Percentiles rank a stretch among this genome's conserved stretches.
phyloP scores from a whole-genome alignment of 2,888 invertebrate genomes.

The Xanthia icteritia region DNA sequence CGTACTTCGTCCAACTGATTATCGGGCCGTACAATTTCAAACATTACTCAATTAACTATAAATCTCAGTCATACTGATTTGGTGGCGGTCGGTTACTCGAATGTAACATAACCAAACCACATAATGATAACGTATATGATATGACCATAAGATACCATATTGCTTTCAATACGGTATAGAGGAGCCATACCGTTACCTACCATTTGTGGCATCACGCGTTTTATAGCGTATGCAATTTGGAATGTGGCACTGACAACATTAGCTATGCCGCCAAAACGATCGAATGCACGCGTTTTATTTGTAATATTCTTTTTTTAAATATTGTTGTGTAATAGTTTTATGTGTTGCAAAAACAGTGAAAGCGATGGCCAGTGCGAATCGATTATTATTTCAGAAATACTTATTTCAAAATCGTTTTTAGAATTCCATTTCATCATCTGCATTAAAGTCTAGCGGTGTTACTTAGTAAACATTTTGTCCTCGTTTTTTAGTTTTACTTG shows the following conservation, averaged over 20 bases:
- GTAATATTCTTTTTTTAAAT: constrained; percentile 7
- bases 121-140: constrained; percentile 17
- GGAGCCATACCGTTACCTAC: constrained; percentile 41
- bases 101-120: constrained; percentile 27
- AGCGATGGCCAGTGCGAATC: constrained; percentile 28
- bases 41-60: background rate
- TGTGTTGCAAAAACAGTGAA: constrained; percentile 50
- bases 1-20: too few species aligned
- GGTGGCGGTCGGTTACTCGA: background rate
- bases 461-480: background rate
- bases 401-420: background rate
- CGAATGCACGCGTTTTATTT: constrained; percentile 32
- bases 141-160: constrained; percentile 34
- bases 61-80: background rate
- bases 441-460: background rate
- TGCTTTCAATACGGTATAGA: constrained; percentile 43
- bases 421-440: background rate
- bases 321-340: constrained; percentile 43
- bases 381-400: background rate
- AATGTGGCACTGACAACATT: constrained; percentile 60
- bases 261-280: constrained; percentile 57
- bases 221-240: constrained; percentile 56
- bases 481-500: background rate
- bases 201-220: constrained; percentile 49
- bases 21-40: background rate